Conservation (phyloP, 30 jellyfish, hydroid and myxozoan species). For the Chironex yamaguchii region DNA sequence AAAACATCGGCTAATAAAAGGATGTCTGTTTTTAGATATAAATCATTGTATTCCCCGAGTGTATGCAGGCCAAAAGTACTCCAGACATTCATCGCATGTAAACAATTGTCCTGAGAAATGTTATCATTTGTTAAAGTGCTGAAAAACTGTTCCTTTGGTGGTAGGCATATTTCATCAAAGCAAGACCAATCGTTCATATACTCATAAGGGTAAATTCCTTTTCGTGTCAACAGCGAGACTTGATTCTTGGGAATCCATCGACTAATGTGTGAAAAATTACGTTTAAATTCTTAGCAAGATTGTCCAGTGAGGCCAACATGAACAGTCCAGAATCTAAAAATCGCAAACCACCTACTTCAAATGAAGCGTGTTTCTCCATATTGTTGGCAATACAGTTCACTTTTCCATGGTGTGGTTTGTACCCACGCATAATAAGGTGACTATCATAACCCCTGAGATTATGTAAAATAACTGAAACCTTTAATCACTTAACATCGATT, state of each 20-base stretch:
- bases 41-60: constrained; percentile 40
- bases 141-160: constrained; percentile 25
- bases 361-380: not conserved
- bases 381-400: not conserved
- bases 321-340: not conserved
- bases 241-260: not conserved
- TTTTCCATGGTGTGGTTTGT: not conserved
- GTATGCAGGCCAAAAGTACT: not conserved
- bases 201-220: constrained; percentile 79
- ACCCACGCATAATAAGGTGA: not conserved
- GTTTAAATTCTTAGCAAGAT: not conserved
- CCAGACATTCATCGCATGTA: constrained; percentile 44
- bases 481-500: not conserved
- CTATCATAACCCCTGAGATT: not conserved
- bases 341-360: not conserved
- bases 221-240: constrained; percentile 42
- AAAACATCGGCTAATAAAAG: constrained; percentile 57
- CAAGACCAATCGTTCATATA: constrained; percentile 29
- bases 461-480: not conserved
- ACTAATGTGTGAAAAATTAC: not conserved
- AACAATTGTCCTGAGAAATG: constrained; percentile 33
- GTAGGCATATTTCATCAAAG: constrained; percentile 49
- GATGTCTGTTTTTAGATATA: constrained; percentile 34
- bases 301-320: not conserved
- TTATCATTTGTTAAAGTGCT: constrained; percentile 4